Evolutionary conservation across 2,113 vertebrate species (phyloP).

Genomic region (Callospermophilus lateralis): DNA sequence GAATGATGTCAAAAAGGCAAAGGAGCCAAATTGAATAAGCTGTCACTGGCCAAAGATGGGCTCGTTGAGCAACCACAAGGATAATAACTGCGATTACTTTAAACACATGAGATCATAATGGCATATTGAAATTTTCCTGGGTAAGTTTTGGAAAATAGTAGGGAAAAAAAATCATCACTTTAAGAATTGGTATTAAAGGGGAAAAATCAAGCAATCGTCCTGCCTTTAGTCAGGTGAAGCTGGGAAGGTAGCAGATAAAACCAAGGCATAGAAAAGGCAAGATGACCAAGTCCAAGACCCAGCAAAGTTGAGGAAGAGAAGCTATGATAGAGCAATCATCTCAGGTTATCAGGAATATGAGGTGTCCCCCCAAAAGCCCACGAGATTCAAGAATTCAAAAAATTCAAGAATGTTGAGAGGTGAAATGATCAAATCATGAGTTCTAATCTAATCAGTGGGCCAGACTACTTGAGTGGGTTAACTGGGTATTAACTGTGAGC

Average conservation of each 20-base stretch:
- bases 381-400: too few species aligned
- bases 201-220: not conserved
- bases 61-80: not conserved
- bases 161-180: not conserved
- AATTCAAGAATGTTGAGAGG: too few species aligned
- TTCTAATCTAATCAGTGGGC: too few species aligned
- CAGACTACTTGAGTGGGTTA: too few species aligned
- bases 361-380: too few species aligned
- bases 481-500: too few species aligned
- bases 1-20: not conserved
- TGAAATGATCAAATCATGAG: too few species aligned
- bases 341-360: not conserved
- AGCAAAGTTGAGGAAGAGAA: not conserved
- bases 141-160: not conserved
- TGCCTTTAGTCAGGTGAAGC: not conserved
- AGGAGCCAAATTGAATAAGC: not conserved
- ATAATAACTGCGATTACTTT: not conserved
- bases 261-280: not conserved
- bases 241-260: not conserved
- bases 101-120: not conserved
- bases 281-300: not conserved
- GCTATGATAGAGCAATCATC: not conserved
- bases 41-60: not conserved
- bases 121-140: not conserved
- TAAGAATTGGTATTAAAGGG: not conserved